Evolutionary conservation across 2,113 vertebrate genomes (phyloP), one percentile per base, ranked within the genome.

Genomic region (Dipodomys stephensi): DNA sequence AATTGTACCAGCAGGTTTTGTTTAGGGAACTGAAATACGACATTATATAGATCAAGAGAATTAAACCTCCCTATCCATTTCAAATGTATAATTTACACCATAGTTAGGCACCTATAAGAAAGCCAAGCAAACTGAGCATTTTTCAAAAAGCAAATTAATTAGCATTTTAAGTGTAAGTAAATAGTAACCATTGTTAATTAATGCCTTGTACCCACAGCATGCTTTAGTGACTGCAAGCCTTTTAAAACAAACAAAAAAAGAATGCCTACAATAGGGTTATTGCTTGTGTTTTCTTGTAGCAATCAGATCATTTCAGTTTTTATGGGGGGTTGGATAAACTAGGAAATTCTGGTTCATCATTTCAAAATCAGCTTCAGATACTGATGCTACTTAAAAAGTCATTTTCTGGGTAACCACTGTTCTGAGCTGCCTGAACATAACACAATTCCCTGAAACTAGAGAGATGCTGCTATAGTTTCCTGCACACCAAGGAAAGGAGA

Each of bases 21-120:
- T 92, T 96, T 90, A 83, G 46, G 92, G 72, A 96, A 90, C n/a
- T 39, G 53, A 90, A 92, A 71, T 67, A 81, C 65, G 44, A 68
- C 60, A 23, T 44, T 44, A 60, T 76, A 44, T 76, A 62, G 35
- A 53, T 84, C 84, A 83, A 65, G 88, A 89, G 86, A 93, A 86
- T 91, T 60, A 76, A 92, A 72, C 57, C 87, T 65, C 88, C 30
- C 28, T 46, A 35, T 25, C 65, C 49, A n/a, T 76, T 71, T 64
- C 71, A 79, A 90, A 62, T 77, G 60, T 81, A 49, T 60, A 6
- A 67, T 80, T 90, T 94, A 32, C 6, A 71, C 65, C 44, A 82
- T 4, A 80, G 32, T 39, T 32, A 53, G 12, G 81, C 9, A 67
- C 18, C 28, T 90, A 30, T 12, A 80, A 62, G 27, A 87, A 89